A percentile compares a stretch with the other conserved stretches of the same genome.
These are phyloP conservation scores for Parnassius apollo DNA, from an alignment of 2,888 invertebrate species.

Conservation along the genomic window DNA sequence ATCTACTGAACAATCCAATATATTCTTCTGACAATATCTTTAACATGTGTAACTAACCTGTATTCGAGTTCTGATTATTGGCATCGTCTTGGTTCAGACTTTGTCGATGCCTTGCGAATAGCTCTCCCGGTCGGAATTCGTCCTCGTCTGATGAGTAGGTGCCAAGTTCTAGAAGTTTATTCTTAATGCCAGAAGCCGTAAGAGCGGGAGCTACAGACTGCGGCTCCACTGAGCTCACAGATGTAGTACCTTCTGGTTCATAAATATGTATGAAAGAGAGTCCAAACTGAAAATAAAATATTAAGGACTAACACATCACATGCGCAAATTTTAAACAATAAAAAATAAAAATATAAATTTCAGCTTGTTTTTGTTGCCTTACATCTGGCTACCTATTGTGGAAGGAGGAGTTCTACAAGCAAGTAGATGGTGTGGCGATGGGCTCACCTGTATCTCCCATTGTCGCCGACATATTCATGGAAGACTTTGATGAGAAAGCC, in stretches of 20 bases:
- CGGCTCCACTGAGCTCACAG: constrained; percentile 25
- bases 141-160: constrained; percentile 81
- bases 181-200: constrained; percentile 20
- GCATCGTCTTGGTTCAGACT: constrained; percentile 27
- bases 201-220: constrained; percentile 4
- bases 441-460: too few species aligned
- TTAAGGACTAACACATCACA: neutral
- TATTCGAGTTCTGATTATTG: constrained; percentile 2
- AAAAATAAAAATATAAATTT: too few species aligned
- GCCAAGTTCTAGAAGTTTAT: constrained; percentile 51
- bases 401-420: too few species aligned
- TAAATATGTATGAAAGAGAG: constrained; percentile 88
- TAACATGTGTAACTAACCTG: constrained; percentile 12
- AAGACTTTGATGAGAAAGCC: too few species aligned
- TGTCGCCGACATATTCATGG: too few species aligned
- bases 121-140: constrained; percentile 82
- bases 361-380: too few species aligned
- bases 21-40: too few species aligned
- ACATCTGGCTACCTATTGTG: too few species aligned
- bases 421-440: too few species aligned
- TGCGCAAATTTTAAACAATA: too few species aligned
- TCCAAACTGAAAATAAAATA: constrained; percentile 82
- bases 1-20: too few species aligned
- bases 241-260: constrained; percentile 57
- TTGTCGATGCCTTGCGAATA: constrained; percentile 80